Base-by-base conservation (phyloP, 2,888 invertebrate genomes). In the Galeopsomyia nigrocyanea region DNA sequence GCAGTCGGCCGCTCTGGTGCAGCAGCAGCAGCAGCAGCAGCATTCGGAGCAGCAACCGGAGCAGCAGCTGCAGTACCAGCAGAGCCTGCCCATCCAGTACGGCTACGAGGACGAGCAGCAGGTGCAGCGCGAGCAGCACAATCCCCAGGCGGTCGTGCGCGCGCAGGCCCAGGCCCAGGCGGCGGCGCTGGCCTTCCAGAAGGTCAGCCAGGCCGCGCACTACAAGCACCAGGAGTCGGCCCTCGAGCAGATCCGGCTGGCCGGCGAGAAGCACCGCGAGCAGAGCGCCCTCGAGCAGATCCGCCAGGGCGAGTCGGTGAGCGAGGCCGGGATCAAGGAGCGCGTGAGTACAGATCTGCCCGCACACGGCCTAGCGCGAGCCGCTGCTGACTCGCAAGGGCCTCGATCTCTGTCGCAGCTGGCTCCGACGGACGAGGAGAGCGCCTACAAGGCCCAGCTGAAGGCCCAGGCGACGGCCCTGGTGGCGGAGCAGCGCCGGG, bases 271-370 rank as follows among this genome's bases (percentile, higher is more conserved):
- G 26, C 78, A 83, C 68, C 75, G 80, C 5, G 83, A 86, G 69
- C 81, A 81, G 22, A 83, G 80, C 17, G 86, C 86, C 1, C 76
- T 86, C 13, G 85, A 86, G 63, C 85, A 86, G 72, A 85, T 86
- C 26, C 79, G 83, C 3, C 83, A 85, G 47, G 86, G 86, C 14
- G 75, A 78, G 3, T 79, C 79, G 9, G 79, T 86, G 0, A 86
- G 86, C 73, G 84, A 86, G 14, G 86, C 86, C n/a, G 86, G 86
- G 3, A 79, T 78, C 3, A 73, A 80, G 47, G 73, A 75, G 56
- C 70, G 73, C 26, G 75, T 75, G 55, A 75, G 73, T 68, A 6
- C 2, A 17, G 21, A n/a, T n/a, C n/a, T n/a, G 16, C 14, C 3
- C 9, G 13, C 14, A 6, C 26, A 49, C n/a, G 1, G 22, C 17